Percentiles rank a stretch among this genome's conserved stretches.
Evolutionary conservation across 2,113 vertebrate genomes (phyloP).

Genomic region (Rostratula benghalensis): DNA sequence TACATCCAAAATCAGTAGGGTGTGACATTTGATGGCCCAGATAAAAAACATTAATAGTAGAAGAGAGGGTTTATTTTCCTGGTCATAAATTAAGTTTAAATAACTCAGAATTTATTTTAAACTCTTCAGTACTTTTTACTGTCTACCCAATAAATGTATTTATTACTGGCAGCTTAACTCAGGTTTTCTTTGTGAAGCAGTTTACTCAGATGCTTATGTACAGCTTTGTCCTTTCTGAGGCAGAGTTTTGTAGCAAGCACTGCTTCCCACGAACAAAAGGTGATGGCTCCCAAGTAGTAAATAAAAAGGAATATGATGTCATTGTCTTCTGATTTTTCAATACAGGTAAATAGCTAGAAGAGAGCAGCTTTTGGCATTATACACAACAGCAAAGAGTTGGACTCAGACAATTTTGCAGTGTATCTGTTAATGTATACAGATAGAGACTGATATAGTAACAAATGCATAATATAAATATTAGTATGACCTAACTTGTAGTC

Average conservation of each 20-base stretch:
- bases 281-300: not conserved
- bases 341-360: not conserved
- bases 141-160: conserved; percentile 75
- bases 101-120: conserved; percentile 83
- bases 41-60: conserved; percentile 80
- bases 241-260: not conserved
- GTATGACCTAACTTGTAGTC: not conserved
- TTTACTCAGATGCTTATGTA: conserved; percentile 5
- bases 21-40: conserved; percentile 82
- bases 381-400: not conserved
- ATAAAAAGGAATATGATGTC: not conserved
- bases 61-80: conserved; percentile 81
- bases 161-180: conserved; percentile 67
- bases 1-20: conserved; percentile 82
- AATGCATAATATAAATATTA: not conserved
- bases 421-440: not conserved
- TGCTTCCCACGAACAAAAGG: not conserved
- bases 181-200: conserved; percentile 38
- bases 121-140: conserved; percentile 83
- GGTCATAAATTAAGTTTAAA: conserved; percentile 84
- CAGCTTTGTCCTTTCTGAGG: not conserved
- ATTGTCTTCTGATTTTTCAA: not conserved
- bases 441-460: not conserved
- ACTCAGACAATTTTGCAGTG: not conserved
- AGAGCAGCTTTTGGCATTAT: not conserved